Percentiles rank a stretch among this genome's conserved stretches.
Evolutionary conservation across 2,113 vertebrate species (phyloP).

Genomic region (Pelobates fuscus): DNA sequence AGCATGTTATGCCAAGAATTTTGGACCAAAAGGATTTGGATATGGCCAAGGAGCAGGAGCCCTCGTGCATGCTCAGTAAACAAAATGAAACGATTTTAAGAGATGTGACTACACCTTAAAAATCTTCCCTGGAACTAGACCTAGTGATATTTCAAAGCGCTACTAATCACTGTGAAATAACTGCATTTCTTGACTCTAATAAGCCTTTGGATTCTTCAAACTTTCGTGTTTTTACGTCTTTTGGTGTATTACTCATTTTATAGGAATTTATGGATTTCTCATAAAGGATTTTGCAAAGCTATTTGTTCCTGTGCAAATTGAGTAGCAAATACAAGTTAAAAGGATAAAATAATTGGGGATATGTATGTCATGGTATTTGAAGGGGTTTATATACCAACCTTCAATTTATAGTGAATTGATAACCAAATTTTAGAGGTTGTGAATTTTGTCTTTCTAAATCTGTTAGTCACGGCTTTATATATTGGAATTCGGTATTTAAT

Average conservation of each 20-base stretch:
- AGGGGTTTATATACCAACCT: too few species aligned
- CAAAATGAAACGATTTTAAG: background rate
- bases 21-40: constrained; percentile 81
- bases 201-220: background rate
- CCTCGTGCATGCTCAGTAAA: constrained; percentile 78
- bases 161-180: constrained; percentile 40
- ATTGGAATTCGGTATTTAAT: too few species aligned
- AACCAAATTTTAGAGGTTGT: too few species aligned
- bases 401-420: too few species aligned
- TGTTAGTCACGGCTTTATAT: too few species aligned
- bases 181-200: background rate
- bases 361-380: too few species aligned
- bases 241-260: background rate
- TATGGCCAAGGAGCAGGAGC: constrained; percentile 80
- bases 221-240: background rate
- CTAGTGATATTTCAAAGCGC: background rate
- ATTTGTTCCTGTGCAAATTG: too few species aligned
- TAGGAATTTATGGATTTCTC: background rate
- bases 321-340: too few species aligned
- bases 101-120: background rate
- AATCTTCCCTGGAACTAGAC: background rate
- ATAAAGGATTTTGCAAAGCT: background rate
- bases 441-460: too few species aligned
- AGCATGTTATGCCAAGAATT: constrained; percentile 84
- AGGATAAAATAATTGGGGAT: too few species aligned